Evolutionary conservation across 2,113 vertebrate genomes (phyloP).

Genomic region (Ammodytes marinus): DNA sequence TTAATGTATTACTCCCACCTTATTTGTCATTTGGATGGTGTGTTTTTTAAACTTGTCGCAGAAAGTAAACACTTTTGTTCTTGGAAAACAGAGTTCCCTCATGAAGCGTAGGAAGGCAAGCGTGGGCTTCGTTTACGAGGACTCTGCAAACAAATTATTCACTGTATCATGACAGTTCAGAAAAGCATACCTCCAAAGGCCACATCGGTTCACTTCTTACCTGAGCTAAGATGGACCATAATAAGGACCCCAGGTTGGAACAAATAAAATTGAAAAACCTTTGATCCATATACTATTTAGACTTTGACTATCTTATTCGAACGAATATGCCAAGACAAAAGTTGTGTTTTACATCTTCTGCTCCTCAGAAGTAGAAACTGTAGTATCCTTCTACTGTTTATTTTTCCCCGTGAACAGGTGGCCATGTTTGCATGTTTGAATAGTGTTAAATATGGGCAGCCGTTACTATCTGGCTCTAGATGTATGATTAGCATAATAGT

Average conservation of each 20-base stretch:
- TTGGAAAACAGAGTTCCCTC: conserved; percentile 46
- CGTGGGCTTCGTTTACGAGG: conserved; percentile 47
- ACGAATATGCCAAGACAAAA: background rate
- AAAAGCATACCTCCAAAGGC: conserved; percentile 29
- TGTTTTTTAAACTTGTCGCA: conserved; percentile 25
- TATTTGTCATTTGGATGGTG: conserved; percentile 7
- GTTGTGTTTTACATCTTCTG: background rate
- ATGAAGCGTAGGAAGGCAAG: conserved; percentile 39
- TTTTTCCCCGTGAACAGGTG: background rate
- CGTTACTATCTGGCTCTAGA: conserved; percentile 6
- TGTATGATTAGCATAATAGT: conserved; percentile 14
- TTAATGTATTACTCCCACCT: conserved; percentile 16
- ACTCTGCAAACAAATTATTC: conserved; percentile 65
- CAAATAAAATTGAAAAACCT: background rate
- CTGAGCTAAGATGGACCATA: conserved; percentile 1
- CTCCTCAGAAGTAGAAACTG: background rate
- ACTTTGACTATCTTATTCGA: background rate
- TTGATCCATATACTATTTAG: background rate
- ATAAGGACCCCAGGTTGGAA: background rate
- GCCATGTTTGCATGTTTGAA: background rate
- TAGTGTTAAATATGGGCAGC: conserved; percentile 2
- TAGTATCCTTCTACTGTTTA: background rate
- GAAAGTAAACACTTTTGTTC: conserved; percentile 41
- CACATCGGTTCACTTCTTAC: conserved; percentile 28
- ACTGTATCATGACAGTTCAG: conserved; percentile 35